Percentiles rank a stretch among this genome's conserved stretches.
These are phyloP conservation scores for Cyphomyrus discorhynchus DNA, from an alignment of 2,113 vertebrate genomes.

Conservation along the genomic window DNA sequence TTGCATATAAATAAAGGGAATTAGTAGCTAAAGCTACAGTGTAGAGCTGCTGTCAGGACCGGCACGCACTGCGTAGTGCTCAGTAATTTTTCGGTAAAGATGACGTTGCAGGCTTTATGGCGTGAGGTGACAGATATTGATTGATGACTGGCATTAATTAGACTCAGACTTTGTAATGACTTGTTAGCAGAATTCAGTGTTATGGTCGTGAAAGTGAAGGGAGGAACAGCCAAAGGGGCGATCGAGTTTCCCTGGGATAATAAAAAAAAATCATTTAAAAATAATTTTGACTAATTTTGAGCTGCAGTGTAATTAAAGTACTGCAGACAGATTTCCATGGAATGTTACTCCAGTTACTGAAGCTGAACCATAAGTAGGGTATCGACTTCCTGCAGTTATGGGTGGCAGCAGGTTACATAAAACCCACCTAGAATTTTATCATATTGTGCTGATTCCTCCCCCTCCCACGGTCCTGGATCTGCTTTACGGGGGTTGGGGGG, in stretches of 20 bases:
- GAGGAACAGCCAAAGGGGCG: not conserved
- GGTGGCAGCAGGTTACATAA: not conserved
- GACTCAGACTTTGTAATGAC: not conserved
- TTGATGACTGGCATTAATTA: not conserved
- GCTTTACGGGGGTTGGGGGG: not conserved
- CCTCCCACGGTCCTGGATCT: not conserved
- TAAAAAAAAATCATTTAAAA: not conserved
- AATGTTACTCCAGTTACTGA: constrained; percentile 18
- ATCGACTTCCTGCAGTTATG: constrained; percentile 34
- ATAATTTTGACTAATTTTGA: not conserved
- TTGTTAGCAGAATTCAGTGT: not conserved
- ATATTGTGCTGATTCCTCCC: not conserved
- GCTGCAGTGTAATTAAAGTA: not conserved
- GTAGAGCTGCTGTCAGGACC: not conserved
- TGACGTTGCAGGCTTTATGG: not conserved
- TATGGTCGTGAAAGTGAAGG: not conserved
- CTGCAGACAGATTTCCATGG: not conserved
- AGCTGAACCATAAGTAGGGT: constrained; percentile 29
- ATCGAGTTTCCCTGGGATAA: not conserved
- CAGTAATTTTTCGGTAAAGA: not conserved
- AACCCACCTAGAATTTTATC: constrained; percentile 15
- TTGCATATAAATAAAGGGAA: not conserved
- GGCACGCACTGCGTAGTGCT: not conserved
- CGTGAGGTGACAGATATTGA: not conserved
- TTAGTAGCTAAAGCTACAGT: not conserved